phyloP scores from a whole-genome alignment of 2,888 invertebrate genomes.

The Cheilosia grossa region DNA sequence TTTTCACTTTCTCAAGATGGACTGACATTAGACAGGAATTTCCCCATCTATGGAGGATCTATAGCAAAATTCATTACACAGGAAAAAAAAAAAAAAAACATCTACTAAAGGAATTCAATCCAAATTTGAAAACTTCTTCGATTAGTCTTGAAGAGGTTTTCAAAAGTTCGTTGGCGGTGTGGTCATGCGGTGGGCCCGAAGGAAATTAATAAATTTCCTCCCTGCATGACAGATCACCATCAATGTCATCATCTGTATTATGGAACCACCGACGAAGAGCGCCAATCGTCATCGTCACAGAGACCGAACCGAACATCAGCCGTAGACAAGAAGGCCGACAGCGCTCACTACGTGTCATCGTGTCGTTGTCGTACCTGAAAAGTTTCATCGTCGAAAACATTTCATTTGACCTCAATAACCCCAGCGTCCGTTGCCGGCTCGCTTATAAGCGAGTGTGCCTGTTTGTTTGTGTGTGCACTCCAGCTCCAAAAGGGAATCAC shows the following conservation, averaged over 20 bases:
- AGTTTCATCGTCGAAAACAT: constrained; percentile 62
- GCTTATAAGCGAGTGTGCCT: neutral
- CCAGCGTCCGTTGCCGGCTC: constrained; percentile 7
- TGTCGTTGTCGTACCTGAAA: constrained; percentile 44
- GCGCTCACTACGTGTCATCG: no score
- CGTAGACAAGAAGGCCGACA: neutral
- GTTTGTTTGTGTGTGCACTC: constrained; percentile 9
- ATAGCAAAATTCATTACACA: constrained; percentile 4
- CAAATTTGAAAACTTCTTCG: constrained; percentile 55
- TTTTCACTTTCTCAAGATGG: constrained; percentile 51
- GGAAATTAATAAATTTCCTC: constrained; percentile 72
- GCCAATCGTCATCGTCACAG: no score
- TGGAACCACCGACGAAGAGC: neutral
- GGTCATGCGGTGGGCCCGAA: constrained; percentile 4
- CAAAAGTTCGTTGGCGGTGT: constrained; percentile 28
- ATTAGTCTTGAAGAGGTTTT: constrained; percentile 37
- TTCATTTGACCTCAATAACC: constrained; percentile 69
- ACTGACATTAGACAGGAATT: constrained; percentile 35
- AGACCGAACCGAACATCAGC: no score
- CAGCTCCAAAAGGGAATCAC: constrained; percentile 31
- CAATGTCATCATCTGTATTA: constrained; percentile 64
- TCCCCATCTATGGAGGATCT: constrained; percentile 7
- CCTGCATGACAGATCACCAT: constrained; percentile 63
- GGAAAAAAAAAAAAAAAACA: neutral
- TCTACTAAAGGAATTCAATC: neutral